These are phyloP conservation scores for Emmelina monodactyla DNA, from an alignment of 2,888 invertebrate species.

Conservation along the genomic window DNA sequence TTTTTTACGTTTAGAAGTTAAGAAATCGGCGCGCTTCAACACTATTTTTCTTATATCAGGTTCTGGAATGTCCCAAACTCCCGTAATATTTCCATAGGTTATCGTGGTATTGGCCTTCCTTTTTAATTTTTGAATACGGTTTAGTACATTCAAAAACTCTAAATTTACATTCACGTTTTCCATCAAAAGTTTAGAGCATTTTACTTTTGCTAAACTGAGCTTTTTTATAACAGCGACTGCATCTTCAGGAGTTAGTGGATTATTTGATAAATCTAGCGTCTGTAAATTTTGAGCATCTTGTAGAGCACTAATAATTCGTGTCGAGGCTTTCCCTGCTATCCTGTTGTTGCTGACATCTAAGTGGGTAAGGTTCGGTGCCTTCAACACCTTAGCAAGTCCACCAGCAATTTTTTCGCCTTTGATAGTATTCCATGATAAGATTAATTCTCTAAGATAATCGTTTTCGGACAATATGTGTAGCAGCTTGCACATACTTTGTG, in stretches of 20 bases:
- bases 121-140: slow-evolving; percentile 15
- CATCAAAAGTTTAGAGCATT: slow-evolving; percentile 19
- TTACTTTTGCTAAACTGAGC: slow-evolving; percentile 16
- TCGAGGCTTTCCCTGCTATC: slow-evolving; percentile 15
- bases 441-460: slow-evolving; percentile 24
- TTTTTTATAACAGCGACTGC: slow-evolving; percentile 18
- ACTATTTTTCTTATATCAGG: too few species aligned
- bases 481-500: slow-evolving; percentile 22
- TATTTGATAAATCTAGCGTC: slow-evolving; percentile 21
- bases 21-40: too few species aligned
- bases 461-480: slow-evolving; percentile 26
- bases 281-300: slow-evolving; percentile 14
- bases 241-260: slow-evolving; percentile 20
- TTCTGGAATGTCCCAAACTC: too few species aligned
- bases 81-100: slow-evolving; percentile 19
- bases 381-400: slow-evolving; percentile 15
- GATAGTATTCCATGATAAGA: slow-evolving; percentile 41
- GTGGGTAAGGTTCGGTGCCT: slow-evolving; percentile 12
- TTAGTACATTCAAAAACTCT: slow-evolving; percentile 16
- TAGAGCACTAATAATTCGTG: slow-evolving; percentile 15
- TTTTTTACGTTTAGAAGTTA: too few species aligned
- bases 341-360: slow-evolving; percentile 22
- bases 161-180: slow-evolving; percentile 21
- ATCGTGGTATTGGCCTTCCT: slow-evolving; percentile 18
- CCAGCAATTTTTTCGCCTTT: slow-evolving; percentile 16